Base-by-base conservation (phyloP, 2,797 vertebrate species). In the Poliocrania exsul region DNA sequence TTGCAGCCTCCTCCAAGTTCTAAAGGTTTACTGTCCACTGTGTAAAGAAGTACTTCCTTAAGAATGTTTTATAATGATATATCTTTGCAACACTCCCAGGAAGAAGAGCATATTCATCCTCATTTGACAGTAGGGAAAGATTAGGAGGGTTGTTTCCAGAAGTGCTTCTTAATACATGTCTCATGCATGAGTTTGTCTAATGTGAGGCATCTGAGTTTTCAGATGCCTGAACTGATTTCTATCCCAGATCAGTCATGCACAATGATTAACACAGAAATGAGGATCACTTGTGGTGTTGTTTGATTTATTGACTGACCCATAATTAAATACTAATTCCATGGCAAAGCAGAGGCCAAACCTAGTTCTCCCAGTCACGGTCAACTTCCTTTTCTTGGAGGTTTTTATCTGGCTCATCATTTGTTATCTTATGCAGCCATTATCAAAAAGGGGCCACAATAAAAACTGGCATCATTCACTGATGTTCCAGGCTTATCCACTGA, bases 161-260 rank as follows among this genome's bases (percentile, higher is more conserved):
- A 88, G 65, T 69, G 87, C 61, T 46, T 74, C 72, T 50, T 77
- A 78, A 53, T 16, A 47, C 53, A 71, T 94, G 73, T 61, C 81
- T 93, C 77, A 86, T 38, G 81, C 71, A 73, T 85, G 84, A 77
- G 40, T 94, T 93, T 93, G 47, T 80, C 78, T 73, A 49, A 73
- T 73, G 49, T 28, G 71, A 94, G 64, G 74, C 67, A 53, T 84
- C 21, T 74, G 65, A 81, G 66, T 78, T 92, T 90, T 86, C 87
- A 93, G 94, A 93, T 94, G 93, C 90, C 82, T 92, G 94, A 81
- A 67, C 82, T 54, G 58, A 92, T 84, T 93, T 75, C 77, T 85
- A 13, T 61, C 79, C 37, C 31, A 35, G 86, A 60, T 71, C 92
- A 95, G 89, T 90, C 91, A 94, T 77, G 88, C 33, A 2, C 42